Evolutionary conservation across 2,113 vertebrate genomes (phyloP).

Genomic region (Porphyrio hochstetteri): DNA sequence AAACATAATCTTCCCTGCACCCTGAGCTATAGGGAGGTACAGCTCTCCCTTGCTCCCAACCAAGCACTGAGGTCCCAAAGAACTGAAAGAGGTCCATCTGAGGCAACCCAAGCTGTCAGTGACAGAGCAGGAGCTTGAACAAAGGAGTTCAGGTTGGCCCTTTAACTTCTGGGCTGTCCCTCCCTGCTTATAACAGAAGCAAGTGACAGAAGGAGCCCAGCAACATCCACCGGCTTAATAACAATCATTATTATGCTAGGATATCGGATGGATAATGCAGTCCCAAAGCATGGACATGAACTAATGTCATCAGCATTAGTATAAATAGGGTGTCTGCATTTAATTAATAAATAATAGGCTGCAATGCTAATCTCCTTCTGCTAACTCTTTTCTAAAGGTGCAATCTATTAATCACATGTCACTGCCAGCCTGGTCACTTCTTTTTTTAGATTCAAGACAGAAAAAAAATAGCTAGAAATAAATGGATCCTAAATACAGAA

Average conservation of each 20-base stretch:
- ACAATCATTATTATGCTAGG: constrained; percentile 5
- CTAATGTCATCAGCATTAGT: constrained; percentile 57
- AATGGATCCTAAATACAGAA: constrained; percentile 51
- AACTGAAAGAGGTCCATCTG: not conserved
- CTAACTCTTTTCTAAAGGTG: constrained; percentile 64
- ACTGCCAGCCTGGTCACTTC: constrained; percentile 54
- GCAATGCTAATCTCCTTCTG: constrained; percentile 61
- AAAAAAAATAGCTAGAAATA: constrained; percentile 36
- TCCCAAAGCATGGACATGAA: constrained; percentile 25
- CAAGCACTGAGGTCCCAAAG: not conserved
- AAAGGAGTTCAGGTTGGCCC: not conserved
- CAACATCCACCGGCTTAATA: not conserved
- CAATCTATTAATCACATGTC: constrained; percentile 66
- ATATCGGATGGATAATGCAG: constrained; percentile 8
- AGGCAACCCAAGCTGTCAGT: not conserved
- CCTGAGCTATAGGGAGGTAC: not conserved
- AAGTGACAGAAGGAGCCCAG: constrained; percentile 6
- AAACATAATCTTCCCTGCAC: not conserved
- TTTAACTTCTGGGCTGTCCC: not conserved
- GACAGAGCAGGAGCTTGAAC: not conserved
- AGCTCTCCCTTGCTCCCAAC: not conserved
- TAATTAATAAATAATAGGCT: constrained; percentile 72
- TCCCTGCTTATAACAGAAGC: not conserved
- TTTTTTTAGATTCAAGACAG: constrained; percentile 54
- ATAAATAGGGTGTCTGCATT: constrained; percentile 64